Evolutionary conservation across 2,797 vertebrate genomes (phyloP).

Genomic region (Xenopus petersii): DNA sequence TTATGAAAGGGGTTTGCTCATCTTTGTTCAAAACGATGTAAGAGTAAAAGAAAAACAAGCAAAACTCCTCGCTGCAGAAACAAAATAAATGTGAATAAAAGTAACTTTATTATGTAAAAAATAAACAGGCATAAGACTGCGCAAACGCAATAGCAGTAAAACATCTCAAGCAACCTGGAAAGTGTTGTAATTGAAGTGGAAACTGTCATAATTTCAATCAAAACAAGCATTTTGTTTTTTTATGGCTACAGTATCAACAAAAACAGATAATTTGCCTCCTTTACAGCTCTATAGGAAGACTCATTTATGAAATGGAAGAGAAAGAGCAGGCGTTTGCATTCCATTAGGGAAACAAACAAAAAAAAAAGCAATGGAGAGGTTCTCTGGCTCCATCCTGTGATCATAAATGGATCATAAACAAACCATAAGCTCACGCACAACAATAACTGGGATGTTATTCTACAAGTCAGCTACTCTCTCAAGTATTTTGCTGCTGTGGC

Average conservation of each 20-base stretch:
- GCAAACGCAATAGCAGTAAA: not conserved
- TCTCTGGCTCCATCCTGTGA: conserved; percentile 25
- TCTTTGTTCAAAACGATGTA: conserved; percentile 11
- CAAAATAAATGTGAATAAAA: too few relatives aligned
- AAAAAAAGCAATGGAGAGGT: not conserved
- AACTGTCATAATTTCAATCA: conserved; percentile 9
- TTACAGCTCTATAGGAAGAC: not conserved
- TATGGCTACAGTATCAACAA: conserved; percentile 3
- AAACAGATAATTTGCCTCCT: conserved; percentile 3
- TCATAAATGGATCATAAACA: conserved; percentile 11
- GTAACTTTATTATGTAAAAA: not conserved
- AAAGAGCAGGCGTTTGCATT: not conserved
- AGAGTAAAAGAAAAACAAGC: too few relatives aligned
- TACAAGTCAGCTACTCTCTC: not conserved
- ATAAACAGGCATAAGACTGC: not conserved
- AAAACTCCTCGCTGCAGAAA: too few relatives aligned
- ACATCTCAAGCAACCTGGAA: conserved; percentile 8
- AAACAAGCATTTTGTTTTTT: conserved; percentile 4
- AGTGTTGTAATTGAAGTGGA: not conserved
- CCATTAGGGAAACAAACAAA: not conserved
- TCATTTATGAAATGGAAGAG: not conserved
- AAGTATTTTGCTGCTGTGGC: not conserved
- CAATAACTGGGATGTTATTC: not conserved
- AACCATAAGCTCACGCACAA: not conserved
- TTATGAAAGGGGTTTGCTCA: conserved; percentile 1